These are phyloP conservation scores for Zygaena filipendulae DNA, from an alignment of 2,888 invertebrate genomes.

Conservation along the genomic window DNA sequence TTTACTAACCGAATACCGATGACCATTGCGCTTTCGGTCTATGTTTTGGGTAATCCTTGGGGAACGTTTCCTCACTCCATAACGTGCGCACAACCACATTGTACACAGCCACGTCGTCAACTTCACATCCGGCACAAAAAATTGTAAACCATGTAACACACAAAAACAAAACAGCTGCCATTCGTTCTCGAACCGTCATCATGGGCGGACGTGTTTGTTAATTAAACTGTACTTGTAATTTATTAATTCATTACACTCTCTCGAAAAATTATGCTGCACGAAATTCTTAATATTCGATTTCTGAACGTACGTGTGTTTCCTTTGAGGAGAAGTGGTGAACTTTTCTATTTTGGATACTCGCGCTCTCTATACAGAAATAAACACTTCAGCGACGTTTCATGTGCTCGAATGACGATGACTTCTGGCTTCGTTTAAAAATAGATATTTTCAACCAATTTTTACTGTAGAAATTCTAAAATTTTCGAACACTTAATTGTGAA, in stretches of 20 bases:
- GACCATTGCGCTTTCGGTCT: conserved; percentile 94
- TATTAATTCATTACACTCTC: conserved; percentile 18
- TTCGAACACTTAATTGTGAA: too few species aligned
- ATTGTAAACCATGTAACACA: conserved; percentile 21
- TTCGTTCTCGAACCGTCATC: conserved; percentile 31
- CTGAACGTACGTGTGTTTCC: conserved; percentile 47
- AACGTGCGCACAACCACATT: conserved; percentile 86
- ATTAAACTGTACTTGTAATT: conserved; percentile 3
- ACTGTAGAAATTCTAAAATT: too few species aligned
- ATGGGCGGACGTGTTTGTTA: conserved; percentile 23
- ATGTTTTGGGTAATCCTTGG: conserved; percentile 88
- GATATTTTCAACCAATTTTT: too few species aligned
- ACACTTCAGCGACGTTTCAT: conserved; percentile 38
- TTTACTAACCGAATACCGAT: conserved; percentile 84
- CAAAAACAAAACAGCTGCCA: conserved; percentile 53
- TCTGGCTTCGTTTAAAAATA: too few species aligned
- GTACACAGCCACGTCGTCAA: conserved; percentile 86
- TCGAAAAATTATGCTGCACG: conserved; percentile 17
- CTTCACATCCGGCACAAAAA: conserved; percentile 66
- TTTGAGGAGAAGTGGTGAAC: conserved; percentile 44
- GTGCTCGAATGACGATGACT: too few species aligned
- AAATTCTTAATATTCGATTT: too few species aligned
- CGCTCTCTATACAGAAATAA: conserved; percentile 53
- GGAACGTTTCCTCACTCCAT: conserved; percentile 89
- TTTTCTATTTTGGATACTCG: conserved; percentile 60